Conservation (phyloP, 2,113 vertebrate species). For the Heteronetta atricapilla region DNA sequence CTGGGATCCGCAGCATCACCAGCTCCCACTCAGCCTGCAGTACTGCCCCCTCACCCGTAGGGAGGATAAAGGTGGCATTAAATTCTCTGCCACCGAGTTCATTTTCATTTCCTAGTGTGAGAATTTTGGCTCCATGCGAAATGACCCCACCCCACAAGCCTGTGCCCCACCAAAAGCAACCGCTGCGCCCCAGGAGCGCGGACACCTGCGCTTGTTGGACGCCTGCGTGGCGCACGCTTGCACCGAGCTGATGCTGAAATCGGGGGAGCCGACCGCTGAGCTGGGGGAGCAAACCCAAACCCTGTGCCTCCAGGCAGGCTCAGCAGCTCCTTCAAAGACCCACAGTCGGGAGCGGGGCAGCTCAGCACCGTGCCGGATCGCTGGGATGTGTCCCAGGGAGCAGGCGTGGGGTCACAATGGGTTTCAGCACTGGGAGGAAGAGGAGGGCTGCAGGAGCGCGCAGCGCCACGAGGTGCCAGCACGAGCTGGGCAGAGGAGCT, state of each 20-base stretch:
- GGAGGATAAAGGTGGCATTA: too few species aligned
- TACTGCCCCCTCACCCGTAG: too few species aligned
- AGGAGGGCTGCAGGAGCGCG: not conserved
- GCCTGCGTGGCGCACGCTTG: not conserved
- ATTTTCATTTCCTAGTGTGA: too few species aligned
- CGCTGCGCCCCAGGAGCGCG: not conserved
- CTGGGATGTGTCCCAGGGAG: not conserved
- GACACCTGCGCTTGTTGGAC: not conserved
- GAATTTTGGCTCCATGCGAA: not conserved
- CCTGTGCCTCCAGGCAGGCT: not conserved
- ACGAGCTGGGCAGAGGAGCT: not conserved
- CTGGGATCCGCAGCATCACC: too few species aligned
- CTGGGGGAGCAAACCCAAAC: not conserved
- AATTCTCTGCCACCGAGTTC: too few species aligned
- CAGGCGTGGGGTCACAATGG: rapidly evolving
- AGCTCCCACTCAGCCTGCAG: too few species aligned
- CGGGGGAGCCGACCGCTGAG: not conserved
- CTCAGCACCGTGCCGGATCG: too few species aligned
- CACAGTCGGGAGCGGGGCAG: not conserved
- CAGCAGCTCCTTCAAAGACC: too few species aligned
- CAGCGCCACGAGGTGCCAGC: slow-evolving; percentile 10
- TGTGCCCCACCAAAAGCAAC: too few species aligned
- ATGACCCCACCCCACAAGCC: not conserved
- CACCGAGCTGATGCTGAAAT: not conserved
- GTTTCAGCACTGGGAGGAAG: rapidly evolving